Base-by-base conservation (phyloP, 2,888 invertebrate species). In the Hypena proboscidalis region DNA sequence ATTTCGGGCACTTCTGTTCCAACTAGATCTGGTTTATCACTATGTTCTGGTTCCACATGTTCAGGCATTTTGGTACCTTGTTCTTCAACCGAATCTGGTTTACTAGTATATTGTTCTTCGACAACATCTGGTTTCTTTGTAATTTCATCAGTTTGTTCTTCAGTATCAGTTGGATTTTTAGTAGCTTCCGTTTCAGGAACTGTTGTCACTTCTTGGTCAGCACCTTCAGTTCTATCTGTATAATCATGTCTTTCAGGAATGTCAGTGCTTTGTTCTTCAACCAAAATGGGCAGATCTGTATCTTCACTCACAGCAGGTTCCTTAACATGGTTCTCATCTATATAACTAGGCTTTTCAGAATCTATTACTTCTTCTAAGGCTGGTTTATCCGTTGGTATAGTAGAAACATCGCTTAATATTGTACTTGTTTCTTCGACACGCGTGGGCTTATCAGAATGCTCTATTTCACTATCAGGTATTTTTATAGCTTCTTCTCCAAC, bases 181-280 rank as follows among this genome's bases (percentile, higher is more conserved):
- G n/a, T n/a, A n/a, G n/a, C n/a, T n/a, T n/a, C n/a, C n/a, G n/a
- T n/a, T n/a, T n/a, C n/a, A 17, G 17, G 17, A 17, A 5, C 5
- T 5, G 3, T 17, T 13, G 54, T 54, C 3, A 3, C 4, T 23
- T 33, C 27, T 29, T 1, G 23, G 9, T 44, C 53, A 35, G 6
- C 13, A 4, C 19, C 1, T 0, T 5, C 20, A 14, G 49, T 26
- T 49, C 32, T 36, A 7, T 36, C 22, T 33, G 29, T 42, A 17
- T 17, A 5, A 4, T 17, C 17, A 4, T 17, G 3, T 17, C 5
- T 5, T 17, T 26, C 30, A 31, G 36, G 25, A 29, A 10, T 11
- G 7, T 20, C 20, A 10, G 60, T 55, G 3, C n/a, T 7, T 17
- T 42, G 27, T 25, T 1, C 30, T 9, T 46, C 54, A 31, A 8